Conservation (phyloP, 2,888 invertebrate species). For the Pyrochroa serraticornis region DNA sequence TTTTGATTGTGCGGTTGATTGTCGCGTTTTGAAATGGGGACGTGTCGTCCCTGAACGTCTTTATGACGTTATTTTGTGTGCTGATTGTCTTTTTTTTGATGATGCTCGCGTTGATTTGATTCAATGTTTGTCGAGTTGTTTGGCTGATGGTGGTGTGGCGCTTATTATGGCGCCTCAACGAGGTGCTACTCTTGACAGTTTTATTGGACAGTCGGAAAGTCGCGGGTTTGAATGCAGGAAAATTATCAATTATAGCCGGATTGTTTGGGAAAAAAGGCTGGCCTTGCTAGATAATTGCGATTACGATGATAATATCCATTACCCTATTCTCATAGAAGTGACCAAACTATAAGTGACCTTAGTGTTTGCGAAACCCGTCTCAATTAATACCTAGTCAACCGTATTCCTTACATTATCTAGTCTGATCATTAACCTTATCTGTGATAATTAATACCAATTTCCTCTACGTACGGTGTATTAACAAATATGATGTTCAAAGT, state of each 20-base stretch:
- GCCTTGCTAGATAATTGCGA: slow-evolving; percentile 64
- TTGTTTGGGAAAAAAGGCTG: slow-evolving; percentile 72
- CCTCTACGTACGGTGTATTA: slow-evolving; percentile 34
- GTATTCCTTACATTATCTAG: slow-evolving; percentile 47
- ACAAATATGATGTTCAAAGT: background rate
- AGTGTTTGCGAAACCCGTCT: slow-evolving; percentile 32
- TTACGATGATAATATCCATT: slow-evolving; percentile 74
- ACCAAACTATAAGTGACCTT: slow-evolving; percentile 61
- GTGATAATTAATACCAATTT: slow-evolving; percentile 59
- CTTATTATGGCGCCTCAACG: slow-evolving; percentile 79
- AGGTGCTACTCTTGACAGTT: slow-evolving; percentile 72
- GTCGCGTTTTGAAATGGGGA: slow-evolving; percentile 65
- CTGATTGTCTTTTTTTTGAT: slow-evolving; percentile 82
- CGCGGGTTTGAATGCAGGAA: slow-evolving; percentile 66
- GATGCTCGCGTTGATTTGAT: slow-evolving; percentile 72
- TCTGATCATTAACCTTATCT: slow-evolving; percentile 57
- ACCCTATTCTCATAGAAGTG: slow-evolving; percentile 71
- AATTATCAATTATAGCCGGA: slow-evolving; percentile 66
- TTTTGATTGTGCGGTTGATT: slow-evolving; percentile 62
- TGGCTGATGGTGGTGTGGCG: slow-evolving; percentile 68
- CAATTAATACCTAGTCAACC: slow-evolving; percentile 34
- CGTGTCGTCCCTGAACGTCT: slow-evolving; percentile 54
- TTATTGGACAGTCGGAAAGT: slow-evolving; percentile 66
- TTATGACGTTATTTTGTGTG: slow-evolving; percentile 76
- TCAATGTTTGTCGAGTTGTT: slow-evolving; percentile 69